These are phyloP conservation scores for Pararge aegeria DNA, from an alignment of 1,140 invertebrate genomes.

Conservation along the genomic window DNA sequence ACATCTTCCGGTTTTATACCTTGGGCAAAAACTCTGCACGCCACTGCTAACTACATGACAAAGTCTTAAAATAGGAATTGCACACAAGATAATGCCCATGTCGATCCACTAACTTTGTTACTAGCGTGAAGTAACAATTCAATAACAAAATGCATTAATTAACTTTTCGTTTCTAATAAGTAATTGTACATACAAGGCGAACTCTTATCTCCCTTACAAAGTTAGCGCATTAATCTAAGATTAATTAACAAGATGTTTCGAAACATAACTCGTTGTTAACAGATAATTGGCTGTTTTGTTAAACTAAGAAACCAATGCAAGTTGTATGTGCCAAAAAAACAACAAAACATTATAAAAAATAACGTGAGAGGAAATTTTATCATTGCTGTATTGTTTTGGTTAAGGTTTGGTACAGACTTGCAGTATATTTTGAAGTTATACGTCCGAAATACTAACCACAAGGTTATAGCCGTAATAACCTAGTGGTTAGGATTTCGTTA, in stretches of 20 bases:
- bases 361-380: slow-evolving; percentile 1
- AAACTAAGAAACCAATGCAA: not conserved
- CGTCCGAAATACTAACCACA: too few species aligned
- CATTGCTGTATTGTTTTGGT: not conserved
- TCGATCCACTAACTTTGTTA: too few species aligned
- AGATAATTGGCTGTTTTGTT: not conserved
- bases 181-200: not conserved
- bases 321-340: not conserved
- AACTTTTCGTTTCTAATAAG: not conserved
- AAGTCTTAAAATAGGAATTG: too few species aligned
- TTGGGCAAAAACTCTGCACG: too few species aligned
- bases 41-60: too few species aligned
- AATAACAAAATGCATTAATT: not conserved
- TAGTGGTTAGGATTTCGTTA: too few species aligned
- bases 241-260: not conserved
- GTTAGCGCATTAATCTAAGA: not conserved
- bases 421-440: not conserved
- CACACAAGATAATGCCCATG: too few species aligned
- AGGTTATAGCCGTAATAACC: too few species aligned
- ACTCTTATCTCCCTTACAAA: not conserved
- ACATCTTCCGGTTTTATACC: too few species aligned
- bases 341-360: not conserved
- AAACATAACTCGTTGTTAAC: not conserved
- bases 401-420: not conserved
- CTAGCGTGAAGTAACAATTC: not conserved